phyloP scores from a whole-genome alignment of 2,888 invertebrate genomes.

The Candidula unifasciata region DNA sequence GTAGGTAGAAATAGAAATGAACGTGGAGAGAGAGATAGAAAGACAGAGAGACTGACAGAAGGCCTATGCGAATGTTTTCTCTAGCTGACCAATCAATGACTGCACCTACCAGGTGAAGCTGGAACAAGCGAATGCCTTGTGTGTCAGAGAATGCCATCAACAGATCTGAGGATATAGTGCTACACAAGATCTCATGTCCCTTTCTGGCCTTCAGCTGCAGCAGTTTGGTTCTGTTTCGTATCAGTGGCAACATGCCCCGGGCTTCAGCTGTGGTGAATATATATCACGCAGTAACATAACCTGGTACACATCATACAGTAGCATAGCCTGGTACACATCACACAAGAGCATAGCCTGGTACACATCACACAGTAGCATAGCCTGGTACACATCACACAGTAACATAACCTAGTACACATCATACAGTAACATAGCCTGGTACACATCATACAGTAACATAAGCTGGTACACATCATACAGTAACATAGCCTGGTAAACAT shows the following conservation, averaged over 20 bases:
- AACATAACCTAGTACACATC: too few species aligned
- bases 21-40: too few species aligned
- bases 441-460: too few species aligned
- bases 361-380: too few species aligned
- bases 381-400: too few species aligned
- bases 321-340: too few species aligned
- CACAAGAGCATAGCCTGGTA: too few species aligned
- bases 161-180: slow-evolving; percentile 84
- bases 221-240: slow-evolving; percentile 83
- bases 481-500: too few species aligned
- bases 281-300: too few species aligned
- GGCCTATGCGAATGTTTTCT: background rate
- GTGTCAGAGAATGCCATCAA: slow-evolving; percentile 85
- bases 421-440: too few species aligned
- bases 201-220: slow-evolving; percentile 84
- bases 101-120: slow-evolving; percentile 81
- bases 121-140: slow-evolving; percentile 83
- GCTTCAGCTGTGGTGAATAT: slow-evolving; percentile 17
- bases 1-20: background rate
- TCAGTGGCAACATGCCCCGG: slow-evolving; percentile 72
- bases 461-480: too few species aligned
- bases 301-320: too few species aligned
- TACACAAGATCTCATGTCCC: slow-evolving; percentile 84
- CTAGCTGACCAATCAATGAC: background rate
- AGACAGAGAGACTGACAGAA: background rate